Conservation (phyloP, 2,888 invertebrate genomes). For the Synergus gifuensis region DNA sequence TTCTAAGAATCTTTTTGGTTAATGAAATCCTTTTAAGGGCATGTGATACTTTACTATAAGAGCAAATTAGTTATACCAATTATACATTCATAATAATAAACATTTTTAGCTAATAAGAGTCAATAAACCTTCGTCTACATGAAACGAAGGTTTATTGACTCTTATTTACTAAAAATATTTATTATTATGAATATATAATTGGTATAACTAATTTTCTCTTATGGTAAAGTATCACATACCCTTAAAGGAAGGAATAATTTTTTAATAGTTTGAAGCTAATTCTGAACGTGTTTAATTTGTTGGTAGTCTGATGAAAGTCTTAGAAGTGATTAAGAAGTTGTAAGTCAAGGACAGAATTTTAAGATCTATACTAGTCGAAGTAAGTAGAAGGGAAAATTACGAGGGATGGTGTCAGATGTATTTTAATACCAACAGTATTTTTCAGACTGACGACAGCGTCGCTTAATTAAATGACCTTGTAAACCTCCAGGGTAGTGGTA, state of each 20-base stretch:
- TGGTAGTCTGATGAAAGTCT: not conserved
- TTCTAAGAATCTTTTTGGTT: not conserved
- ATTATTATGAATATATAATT: too few relatives aligned
- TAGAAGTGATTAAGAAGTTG: not conserved
- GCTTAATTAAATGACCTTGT: slow-evolving; percentile 55
- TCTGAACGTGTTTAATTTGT: not conserved
- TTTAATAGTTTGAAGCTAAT: not conserved
- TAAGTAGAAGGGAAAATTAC: slow-evolving; percentile 7
- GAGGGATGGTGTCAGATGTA: slow-evolving; percentile 7
- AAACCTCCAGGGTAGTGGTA: slow-evolving; percentile 33
- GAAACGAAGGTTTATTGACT: too few relatives aligned
- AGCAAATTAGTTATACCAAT: too few relatives aligned
- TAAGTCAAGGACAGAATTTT: not conserved
- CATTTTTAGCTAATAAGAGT: too few relatives aligned
- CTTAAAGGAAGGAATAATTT: not conserved
- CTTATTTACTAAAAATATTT: too few relatives aligned
- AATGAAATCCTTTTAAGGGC: not conserved
- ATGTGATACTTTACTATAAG: too few relatives aligned
- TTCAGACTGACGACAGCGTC: slow-evolving; percentile 41
- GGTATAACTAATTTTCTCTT: too few relatives aligned
- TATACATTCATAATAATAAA: too few relatives aligned
- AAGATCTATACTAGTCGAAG: not conserved
- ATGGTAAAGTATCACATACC: too few relatives aligned
- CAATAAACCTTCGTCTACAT: too few relatives aligned
- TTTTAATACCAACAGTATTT: slow-evolving; percentile 42